phyloP scores from a whole-genome alignment of 2,888 invertebrate genomes.

The Sphaeridia pumilis region DNA sequence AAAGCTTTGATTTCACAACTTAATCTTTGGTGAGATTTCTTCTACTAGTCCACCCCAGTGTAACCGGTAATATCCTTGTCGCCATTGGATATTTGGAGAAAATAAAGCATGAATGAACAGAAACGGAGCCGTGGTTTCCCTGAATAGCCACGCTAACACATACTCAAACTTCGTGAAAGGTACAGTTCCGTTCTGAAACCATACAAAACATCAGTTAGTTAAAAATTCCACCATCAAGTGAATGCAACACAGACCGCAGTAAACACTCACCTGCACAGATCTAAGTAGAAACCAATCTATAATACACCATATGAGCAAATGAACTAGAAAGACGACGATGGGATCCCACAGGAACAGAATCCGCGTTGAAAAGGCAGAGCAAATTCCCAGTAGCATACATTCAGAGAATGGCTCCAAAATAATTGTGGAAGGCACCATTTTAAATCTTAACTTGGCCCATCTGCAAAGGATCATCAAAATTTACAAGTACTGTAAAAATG shows the following conservation, averaged over 20 bases:
- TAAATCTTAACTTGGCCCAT: constrained; percentile 90
- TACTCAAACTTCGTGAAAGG: constrained; percentile 93
- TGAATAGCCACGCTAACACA: constrained; percentile 85
- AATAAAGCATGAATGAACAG: constrained; percentile 75
- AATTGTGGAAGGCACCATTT: constrained; percentile 87
- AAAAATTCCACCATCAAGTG: neutral
- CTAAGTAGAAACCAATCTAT: constrained; percentile 87
- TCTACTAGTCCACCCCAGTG: constrained; percentile 94
- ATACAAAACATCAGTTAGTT: neutral
- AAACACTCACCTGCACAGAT: constrained; percentile 63
- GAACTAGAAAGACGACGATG: constrained; percentile 80
- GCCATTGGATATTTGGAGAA: constrained; percentile 84
- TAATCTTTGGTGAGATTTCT: constrained; percentile 59
- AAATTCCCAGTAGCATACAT: constrained; percentile 84
- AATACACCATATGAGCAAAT: constrained; percentile 87
- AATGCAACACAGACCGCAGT: too few relatives aligned
- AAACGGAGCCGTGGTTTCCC: constrained; percentile 81
- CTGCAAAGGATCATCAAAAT: constrained; percentile 41
- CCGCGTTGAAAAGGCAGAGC: constrained; percentile 76
- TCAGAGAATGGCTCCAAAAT: constrained; percentile 89
- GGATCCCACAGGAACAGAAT: constrained; percentile 75
- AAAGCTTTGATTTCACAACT: constrained; percentile 8
- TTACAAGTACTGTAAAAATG: neutral
- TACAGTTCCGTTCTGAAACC: constrained; percentile 68
- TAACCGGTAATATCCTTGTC: constrained; percentile 77